These are phyloP conservation scores for Xestia c-nigrum DNA, from an alignment of 2,888 invertebrate genomes.

Conservation along the genomic window DNA sequence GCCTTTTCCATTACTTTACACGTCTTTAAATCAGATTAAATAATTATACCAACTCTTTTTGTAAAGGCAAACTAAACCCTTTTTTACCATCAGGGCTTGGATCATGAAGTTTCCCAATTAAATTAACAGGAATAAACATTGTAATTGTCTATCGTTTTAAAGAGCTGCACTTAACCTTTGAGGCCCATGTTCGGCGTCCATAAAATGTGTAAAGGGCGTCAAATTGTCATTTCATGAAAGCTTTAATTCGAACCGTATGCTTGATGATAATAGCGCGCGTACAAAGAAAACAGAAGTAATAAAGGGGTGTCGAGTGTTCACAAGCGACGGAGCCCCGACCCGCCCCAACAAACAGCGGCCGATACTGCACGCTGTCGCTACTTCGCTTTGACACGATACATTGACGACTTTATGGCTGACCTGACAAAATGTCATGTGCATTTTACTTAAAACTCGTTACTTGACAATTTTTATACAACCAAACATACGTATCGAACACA, in stretches of 20 bases:
- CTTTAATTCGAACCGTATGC: conserved; percentile 86
- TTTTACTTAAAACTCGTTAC: conserved; percentile 60
- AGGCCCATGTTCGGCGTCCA: conserved; percentile 79
- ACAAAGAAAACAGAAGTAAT: conserved; percentile 88
- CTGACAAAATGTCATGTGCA: conserved; percentile 57
- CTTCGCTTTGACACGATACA: conserved; percentile 43
- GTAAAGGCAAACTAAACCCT: not conserved
- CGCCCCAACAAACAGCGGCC: conserved; percentile 64
- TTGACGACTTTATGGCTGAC: conserved; percentile 54
- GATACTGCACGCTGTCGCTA: conserved; percentile 52
- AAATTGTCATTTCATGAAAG: conserved; percentile 80
- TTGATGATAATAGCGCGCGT: conserved; percentile 81
- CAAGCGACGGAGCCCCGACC: conserved; percentile 69
- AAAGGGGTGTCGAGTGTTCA: conserved; percentile 87
- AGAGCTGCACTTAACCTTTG: conserved; percentile 57
- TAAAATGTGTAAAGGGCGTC: conserved; percentile 74
- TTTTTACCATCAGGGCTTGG: not conserved
- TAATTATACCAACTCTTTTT: not conserved
- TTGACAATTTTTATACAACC: conserved; percentile 45
- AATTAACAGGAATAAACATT: not conserved
- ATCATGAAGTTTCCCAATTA: conserved; percentile 2
- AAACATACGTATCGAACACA: conserved; percentile 37
- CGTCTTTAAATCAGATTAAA: not conserved
- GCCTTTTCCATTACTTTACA: not conserved
- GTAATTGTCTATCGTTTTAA: conserved; percentile 42